phyloP scores from a whole-genome alignment of 2,113 vertebrate genomes.

The Anoura caudifer region DNA sequence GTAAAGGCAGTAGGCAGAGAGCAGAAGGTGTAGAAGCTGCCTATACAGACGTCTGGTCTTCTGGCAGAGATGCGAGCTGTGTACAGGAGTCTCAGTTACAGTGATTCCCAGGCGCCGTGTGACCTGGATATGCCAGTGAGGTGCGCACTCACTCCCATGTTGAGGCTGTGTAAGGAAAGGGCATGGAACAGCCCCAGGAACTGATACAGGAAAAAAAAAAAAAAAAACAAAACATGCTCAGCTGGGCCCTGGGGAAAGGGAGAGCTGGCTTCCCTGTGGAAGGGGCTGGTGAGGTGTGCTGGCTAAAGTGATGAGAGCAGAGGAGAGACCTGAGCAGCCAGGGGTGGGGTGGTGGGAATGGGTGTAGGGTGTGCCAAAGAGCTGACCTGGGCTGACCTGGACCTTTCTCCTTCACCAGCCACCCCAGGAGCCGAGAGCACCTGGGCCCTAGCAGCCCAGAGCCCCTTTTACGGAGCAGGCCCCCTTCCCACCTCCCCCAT shows the following conservation, averaged over 20 bases:
- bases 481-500: background rate
- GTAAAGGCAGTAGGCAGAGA: background rate
- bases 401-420: background rate
- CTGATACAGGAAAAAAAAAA: background rate
- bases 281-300: background rate
- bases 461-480: background rate
- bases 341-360: background rate
- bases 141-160: accelerated
- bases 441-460: background rate
- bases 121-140: background rate
- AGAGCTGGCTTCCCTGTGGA: background rate
- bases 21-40: background rate
- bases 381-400: background rate
- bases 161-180: background rate
- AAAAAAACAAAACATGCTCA: background rate
- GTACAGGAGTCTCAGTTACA: background rate
- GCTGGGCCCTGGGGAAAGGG: background rate
- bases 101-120: background rate
- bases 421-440: background rate
- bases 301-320: accelerated
- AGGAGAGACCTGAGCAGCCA: background rate
- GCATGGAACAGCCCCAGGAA: accelerated
- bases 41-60: accelerated
- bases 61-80: background rate
- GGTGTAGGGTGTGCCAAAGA: background rate